phyloP scores from a whole-genome alignment of 1,140 invertebrate genomes.

The Cardiocondyla obscurior region DNA sequence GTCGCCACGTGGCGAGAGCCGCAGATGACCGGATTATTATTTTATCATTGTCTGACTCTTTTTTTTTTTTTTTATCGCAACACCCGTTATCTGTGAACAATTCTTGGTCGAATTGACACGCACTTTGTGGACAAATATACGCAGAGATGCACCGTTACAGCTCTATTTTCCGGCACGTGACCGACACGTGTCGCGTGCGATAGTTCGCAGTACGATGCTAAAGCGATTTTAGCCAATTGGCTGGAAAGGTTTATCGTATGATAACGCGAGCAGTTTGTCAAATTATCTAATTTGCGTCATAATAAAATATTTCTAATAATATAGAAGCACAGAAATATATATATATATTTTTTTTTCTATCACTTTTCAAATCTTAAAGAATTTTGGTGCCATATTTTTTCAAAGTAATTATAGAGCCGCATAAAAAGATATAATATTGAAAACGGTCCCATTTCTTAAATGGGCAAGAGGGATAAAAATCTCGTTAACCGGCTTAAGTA shows the following conservation, averaged over 20 bases:
- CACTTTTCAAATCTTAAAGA: neutral
- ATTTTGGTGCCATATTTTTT: neutral
- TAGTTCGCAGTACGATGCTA: slow-evolving; percentile 27
- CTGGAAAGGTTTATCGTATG: slow-evolving; percentile 53
- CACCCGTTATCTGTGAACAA: slow-evolving; percentile 47
- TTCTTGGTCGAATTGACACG: slow-evolving; percentile 43
- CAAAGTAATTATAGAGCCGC: neutral
- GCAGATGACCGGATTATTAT: slow-evolving; percentile 65
- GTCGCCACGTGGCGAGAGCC: slow-evolving; percentile 64
- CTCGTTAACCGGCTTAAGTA: slow-evolving; percentile 79
- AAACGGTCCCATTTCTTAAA: neutral
- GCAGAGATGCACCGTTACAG: slow-evolving; percentile 46
- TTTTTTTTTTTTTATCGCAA: slow-evolving; percentile 50
- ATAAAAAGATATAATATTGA: slow-evolving; percentile 6
- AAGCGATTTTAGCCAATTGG: slow-evolving; percentile 57
- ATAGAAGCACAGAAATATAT: neutral
- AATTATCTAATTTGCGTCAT: slow-evolving; percentile 19
- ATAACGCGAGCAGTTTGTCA: neutral
- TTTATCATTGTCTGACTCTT: slow-evolving; percentile 57
- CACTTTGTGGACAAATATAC: slow-evolving; percentile 34
- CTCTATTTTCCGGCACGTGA: slow-evolving; percentile 65
- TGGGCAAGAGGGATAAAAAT: slow-evolving; percentile 44
- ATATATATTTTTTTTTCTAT: neutral
- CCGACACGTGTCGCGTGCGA: slow-evolving; percentile 66
- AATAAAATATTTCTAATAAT: neutral